Percentiles rank a stretch among this genome's conserved stretches.
phyloP scores from a whole-genome alignment of 2,888 invertebrate genomes.

The Myathropa florea region DNA sequence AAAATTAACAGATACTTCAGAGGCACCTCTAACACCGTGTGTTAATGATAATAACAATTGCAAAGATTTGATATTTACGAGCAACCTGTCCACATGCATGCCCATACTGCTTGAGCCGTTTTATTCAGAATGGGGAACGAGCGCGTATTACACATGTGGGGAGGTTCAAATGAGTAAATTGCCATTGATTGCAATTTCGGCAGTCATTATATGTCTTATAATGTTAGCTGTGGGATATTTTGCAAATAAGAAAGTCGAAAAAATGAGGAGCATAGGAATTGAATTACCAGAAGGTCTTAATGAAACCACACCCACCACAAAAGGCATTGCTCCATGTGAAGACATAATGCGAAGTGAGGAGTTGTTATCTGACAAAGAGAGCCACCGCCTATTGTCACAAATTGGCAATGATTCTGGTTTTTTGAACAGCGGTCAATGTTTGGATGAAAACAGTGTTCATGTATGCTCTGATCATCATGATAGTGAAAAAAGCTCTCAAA shows the following conservation, averaged over 20 bases:
- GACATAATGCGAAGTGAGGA: constrained; percentile 72
- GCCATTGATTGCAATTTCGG: constrained; percentile 69
- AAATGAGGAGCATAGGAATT: constrained; percentile 76
- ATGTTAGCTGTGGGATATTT: constrained; percentile 67
- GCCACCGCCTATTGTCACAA: constrained; percentile 68
- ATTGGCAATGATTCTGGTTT: constrained; percentile 63
- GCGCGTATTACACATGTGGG: constrained; percentile 70
- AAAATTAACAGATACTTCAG: background rate
- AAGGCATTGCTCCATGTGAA: constrained; percentile 64
- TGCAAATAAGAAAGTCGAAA: constrained; percentile 73
- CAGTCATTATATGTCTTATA: constrained; percentile 51
- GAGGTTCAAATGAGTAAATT: constrained; percentile 71
- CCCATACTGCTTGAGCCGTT: constrained; percentile 65
- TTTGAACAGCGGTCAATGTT: constrained; percentile 46
- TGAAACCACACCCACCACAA: constrained; percentile 71
- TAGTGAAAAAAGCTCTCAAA: constrained; percentile 66
- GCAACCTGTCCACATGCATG: background rate
- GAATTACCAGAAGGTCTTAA: constrained; percentile 74
- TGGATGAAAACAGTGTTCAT: constrained; percentile 56
- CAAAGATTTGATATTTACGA: constrained; percentile 34
- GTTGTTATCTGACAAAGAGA: constrained; percentile 71
- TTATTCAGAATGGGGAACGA: constrained; percentile 74
- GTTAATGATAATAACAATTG: constrained; percentile 2
- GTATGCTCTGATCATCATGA: constrained; percentile 60
- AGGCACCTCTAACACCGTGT: background rate